Conservation (phyloP, 2,113 vertebrate species). For the Brienomyrus brachyistius region DNA sequence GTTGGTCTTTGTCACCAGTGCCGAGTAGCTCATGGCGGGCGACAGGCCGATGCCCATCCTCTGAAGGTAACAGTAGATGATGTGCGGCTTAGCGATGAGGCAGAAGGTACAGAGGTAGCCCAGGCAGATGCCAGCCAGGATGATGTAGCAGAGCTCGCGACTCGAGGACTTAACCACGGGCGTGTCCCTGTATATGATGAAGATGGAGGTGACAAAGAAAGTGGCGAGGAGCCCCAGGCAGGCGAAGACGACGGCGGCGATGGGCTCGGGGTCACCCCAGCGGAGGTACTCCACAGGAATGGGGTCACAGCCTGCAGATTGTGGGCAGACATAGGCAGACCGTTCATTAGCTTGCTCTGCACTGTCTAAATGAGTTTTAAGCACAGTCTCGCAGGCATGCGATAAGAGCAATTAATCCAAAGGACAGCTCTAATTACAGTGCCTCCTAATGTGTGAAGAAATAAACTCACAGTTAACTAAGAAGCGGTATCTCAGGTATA, state of each 20-base stretch:
- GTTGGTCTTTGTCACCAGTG: constrained; percentile 90
- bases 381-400: constrained; percentile 31
- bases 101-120: constrained; percentile 97
- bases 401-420: constrained; percentile 52
- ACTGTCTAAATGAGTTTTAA: constrained; percentile 29
- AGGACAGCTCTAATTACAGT: constrained; percentile 49
- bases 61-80: constrained; percentile 91
- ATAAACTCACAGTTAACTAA: constrained; percentile 24
- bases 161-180: constrained; percentile 97
- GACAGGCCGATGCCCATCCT: constrained; percentile 90
- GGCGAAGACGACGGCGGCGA: constrained; percentile 91
- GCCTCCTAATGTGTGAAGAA: constrained; percentile 28
- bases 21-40: constrained; percentile 90
- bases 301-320: constrained; percentile 76
- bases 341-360: constrained; percentile 11
- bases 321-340: constrained; percentile 23
- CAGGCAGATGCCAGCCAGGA: constrained; percentile 88
- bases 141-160: constrained; percentile 95
- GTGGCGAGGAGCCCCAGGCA: constrained; percentile 88
- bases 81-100: constrained; percentile 86
- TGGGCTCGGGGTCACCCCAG: constrained; percentile 94
- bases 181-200: constrained; percentile 90
- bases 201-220: constrained; percentile 84
- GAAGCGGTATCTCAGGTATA: not conserved
- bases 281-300: constrained; percentile 90